These are phyloP conservation scores for Melipona quadrifasciata DNA, from an alignment of 1,140 invertebrate genomes.

Conservation along the genomic window DNA sequence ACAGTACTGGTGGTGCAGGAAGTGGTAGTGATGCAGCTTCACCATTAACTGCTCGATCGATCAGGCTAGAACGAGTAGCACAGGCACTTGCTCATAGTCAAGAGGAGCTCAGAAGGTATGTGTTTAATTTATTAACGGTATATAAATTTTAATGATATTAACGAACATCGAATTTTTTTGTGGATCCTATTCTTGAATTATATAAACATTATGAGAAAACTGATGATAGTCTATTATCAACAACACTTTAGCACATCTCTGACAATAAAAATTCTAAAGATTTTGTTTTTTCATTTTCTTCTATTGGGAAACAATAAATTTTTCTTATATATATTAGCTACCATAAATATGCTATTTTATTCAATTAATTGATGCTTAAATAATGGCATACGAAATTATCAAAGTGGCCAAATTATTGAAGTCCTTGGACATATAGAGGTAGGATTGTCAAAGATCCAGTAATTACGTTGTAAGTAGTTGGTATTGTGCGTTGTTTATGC, in stretches of 20 bases:
- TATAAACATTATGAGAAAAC: not conserved
- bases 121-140: not conserved
- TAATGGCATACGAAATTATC: not conserved
- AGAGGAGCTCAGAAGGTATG: constrained; percentile 90
- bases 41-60: constrained; percentile 92
- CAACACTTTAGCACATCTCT: constrained; percentile 38
- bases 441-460: constrained; percentile 18
- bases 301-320: not conserved
- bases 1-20: constrained; percentile 85
- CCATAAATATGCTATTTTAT: not conserved
- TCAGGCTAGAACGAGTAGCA: constrained; percentile 92
- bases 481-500: constrained; percentile 57
- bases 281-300: not conserved
- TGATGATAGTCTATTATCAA: constrained; percentile 26
- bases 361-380: constrained; percentile 18
- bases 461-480: constrained; percentile 53
- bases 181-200: not conserved
- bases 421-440: constrained; percentile 34
- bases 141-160: not conserved
- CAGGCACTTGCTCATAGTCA: constrained; percentile 93
- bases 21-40: constrained; percentile 88
- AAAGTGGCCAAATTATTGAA: not conserved
- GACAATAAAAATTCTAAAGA: not conserved
- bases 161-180: not conserved
- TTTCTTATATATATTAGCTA: not conserved